Evolutionary conservation across 2,797 vertebrate genomes (phyloP).

Genomic region (Karalla daura): DNA sequence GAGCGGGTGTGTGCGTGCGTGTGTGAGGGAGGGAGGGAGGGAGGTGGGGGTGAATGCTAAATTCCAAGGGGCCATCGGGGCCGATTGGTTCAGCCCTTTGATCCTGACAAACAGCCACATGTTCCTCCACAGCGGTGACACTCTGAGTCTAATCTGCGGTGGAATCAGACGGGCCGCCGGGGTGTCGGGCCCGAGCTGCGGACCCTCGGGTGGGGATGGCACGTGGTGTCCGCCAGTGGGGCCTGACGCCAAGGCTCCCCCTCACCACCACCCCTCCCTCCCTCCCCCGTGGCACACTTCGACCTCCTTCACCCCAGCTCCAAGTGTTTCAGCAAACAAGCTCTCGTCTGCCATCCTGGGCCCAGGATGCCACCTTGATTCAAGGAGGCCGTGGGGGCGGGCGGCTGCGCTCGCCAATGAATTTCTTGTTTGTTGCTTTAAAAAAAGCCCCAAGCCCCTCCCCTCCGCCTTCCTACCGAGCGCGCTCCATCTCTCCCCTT

Average conservation of each 20-base stretch:
- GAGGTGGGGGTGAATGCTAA: not conserved
- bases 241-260: not conserved
- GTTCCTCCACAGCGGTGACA: not conserved
- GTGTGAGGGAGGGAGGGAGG: too few relatives aligned
- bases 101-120: conserved; percentile 8
- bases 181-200: conserved; percentile 20
- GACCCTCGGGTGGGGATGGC: conserved; percentile 26
- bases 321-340: conserved; percentile 58
- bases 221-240: not conserved
- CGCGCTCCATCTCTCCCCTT: conserved; percentile 19
- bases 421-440: conserved; percentile 58
- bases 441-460: conserved; percentile 41
- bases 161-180: not conserved
- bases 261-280: too few relatives aligned
- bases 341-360: conserved; percentile 7
- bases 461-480: conserved; percentile 25
- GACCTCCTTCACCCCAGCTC: conserved; percentile 43
- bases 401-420: conserved; percentile 23
- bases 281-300: conserved; percentile 1
- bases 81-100: not conserved
- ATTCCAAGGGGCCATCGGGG: conserved; percentile 18
- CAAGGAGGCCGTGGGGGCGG: not conserved
- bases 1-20: too few relatives aligned
- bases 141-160: conserved; percentile 3
- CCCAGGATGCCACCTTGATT: conserved; percentile 56